phyloP scores from a whole-genome alignment of 2,113 vertebrate genomes.

The Montifringilla adamsi region DNA sequence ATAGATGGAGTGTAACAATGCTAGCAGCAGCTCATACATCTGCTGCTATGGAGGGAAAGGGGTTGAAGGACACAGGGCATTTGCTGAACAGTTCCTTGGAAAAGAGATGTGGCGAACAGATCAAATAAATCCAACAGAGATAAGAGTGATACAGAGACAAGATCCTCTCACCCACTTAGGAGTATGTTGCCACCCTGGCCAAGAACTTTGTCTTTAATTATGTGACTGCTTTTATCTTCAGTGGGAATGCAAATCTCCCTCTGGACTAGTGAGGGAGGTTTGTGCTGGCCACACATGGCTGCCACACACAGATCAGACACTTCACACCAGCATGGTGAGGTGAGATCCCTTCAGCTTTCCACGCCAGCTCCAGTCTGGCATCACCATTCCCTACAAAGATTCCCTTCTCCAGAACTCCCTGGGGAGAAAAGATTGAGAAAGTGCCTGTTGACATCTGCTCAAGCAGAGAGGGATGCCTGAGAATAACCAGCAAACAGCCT shows the following conservation, averaged over 20 bases:
- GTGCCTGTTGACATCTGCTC: background rate
- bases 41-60: background rate
- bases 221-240: background rate
- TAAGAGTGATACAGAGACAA: background rate
- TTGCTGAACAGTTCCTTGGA: background rate
- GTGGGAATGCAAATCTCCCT: background rate
- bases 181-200: rapidly evolving
- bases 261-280: background rate
- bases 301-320: background rate
- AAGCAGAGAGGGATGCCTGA: background rate
- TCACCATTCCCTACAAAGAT: background rate
- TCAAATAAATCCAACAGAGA: background rate
- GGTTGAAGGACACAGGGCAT: background rate
- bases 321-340: background rate
- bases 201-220: background rate
- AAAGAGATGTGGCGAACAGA: background rate
- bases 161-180: background rate
- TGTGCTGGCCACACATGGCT: background rate
- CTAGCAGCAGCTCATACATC: background rate
- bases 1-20: background rate
- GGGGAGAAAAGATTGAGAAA: background rate
- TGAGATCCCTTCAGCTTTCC: background rate
- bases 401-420: background rate
- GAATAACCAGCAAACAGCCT: background rate
- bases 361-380: background rate